phyloP scores from a whole-genome alignment of 2,797 vertebrate species.

The Poecilia velifera region DNA sequence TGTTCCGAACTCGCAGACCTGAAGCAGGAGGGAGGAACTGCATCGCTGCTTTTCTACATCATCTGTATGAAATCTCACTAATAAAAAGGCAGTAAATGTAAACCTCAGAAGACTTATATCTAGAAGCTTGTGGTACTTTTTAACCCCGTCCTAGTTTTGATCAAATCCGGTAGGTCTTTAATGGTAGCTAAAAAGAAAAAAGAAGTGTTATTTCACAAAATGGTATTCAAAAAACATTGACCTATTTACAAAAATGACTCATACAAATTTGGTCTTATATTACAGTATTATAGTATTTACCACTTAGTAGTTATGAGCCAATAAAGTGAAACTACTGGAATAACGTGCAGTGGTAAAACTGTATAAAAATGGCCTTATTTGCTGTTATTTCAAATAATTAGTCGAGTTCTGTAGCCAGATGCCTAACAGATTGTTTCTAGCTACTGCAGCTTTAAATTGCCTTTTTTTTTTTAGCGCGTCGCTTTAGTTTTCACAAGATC shows the following conservation, averaged over 20 bases:
- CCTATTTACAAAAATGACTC: neutral
- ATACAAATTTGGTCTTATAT: neutral
- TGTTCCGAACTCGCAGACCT: constrained; percentile 2
- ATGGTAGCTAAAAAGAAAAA: neutral
- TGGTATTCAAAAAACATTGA: neutral
- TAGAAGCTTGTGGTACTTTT: neutral
- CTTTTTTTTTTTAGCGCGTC: neutral
- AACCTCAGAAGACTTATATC: neutral
- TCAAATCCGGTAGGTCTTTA: neutral
- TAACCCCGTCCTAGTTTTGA: neutral
- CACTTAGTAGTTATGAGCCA: neutral
- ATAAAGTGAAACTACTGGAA: too few species aligned
- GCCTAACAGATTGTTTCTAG: neutral
- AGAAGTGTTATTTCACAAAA: too few species aligned
- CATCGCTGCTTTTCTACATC: constrained; percentile 22
- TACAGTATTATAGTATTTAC: neutral
- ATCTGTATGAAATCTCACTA: constrained; percentile 22
- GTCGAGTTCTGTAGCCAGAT: neutral
- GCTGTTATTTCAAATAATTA: neutral
- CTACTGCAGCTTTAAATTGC: neutral
- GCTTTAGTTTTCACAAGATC: neutral
- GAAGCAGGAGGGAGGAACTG: constrained; percentile 16
- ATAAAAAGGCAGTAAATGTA: constrained; percentile 10
- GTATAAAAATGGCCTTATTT: neutral
- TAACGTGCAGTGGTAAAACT: neutral